These are phyloP conservation scores for Hystrix cristata DNA, from an alignment of 2,113 vertebrate species.

Conservation along the genomic window DNA sequence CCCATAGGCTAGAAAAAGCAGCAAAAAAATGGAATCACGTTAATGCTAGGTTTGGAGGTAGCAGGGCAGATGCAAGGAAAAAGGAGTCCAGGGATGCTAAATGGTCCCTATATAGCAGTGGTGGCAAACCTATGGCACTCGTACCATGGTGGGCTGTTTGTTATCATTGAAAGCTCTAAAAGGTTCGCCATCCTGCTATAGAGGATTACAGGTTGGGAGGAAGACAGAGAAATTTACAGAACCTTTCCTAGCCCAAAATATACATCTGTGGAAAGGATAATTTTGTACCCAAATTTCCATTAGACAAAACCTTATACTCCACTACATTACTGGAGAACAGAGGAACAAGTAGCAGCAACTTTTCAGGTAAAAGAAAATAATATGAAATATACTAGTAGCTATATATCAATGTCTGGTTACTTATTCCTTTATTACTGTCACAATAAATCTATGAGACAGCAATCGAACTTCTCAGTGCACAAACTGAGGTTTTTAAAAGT, in stretches of 20 bases:
- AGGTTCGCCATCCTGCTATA: not conserved
- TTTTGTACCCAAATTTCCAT: not conserved
- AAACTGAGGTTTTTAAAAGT: not conserved
- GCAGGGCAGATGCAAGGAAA: not conserved
- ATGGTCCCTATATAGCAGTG: not conserved
- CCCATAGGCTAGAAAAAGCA: not conserved
- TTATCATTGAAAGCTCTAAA: not conserved
- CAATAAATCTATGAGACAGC: not conserved
- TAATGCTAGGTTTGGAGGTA: not conserved
- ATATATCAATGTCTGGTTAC: not conserved
- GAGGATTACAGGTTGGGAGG: not conserved
- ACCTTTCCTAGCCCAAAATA: not conserved
- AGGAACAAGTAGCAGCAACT: not conserved
- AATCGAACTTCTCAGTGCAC: not conserved
- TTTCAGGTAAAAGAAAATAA: conserved; percentile 19
- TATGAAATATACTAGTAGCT: not conserved
- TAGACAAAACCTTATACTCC: not conserved
- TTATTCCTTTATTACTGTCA: not conserved
- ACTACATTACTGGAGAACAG: not conserved
- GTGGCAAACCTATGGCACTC: not conserved
- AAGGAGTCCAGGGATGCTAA: not conserved
- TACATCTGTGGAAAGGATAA: not conserved
- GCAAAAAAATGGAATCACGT: not conserved
- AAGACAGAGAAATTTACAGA: not conserved
- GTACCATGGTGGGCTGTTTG: not conserved